A percentile compares a stretch with the other conserved stretches of the same genome.
These are phyloP conservation scores for Rattus rattus DNA, from an alignment of 2,113 vertebrate genomes.

Conservation along the genomic window DNA sequence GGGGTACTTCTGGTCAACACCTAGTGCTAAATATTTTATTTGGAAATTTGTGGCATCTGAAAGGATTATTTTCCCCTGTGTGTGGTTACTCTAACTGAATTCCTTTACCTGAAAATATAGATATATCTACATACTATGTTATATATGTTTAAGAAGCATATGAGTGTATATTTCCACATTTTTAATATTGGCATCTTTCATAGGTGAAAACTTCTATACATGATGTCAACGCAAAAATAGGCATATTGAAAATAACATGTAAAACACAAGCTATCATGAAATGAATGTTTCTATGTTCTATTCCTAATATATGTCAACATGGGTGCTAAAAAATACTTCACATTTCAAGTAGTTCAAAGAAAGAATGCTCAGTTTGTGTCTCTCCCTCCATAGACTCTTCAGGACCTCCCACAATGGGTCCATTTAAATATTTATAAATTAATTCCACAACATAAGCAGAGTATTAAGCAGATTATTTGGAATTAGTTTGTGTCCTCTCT, in stretches of 20 bases:
- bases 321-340: not conserved
- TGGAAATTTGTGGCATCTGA: not conserved
- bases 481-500: not conserved
- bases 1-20: not conserved
- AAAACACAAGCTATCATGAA: not conserved
- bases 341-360: not conserved
- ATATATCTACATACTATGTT: not conserved
- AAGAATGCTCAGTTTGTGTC: not conserved
- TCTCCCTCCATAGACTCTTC: not conserved
- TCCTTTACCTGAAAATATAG: not conserved
- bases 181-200: not conserved
- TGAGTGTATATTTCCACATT: not conserved
- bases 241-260: not conserved
- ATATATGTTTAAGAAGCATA: not conserved
- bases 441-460: not conserved
- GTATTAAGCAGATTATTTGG: not conserved
- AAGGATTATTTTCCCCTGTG: not conserved
- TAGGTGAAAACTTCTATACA: not conserved
- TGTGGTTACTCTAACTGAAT: not conserved
- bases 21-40: not conserved
- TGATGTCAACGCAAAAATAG: not conserved
- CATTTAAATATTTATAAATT: slow-evolving; percentile 9
- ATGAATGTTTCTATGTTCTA: not conserved
- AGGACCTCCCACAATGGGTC: not conserved
- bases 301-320: not conserved